Percentiles rank a stretch among this genome's conserved stretches.
phyloP scores from a whole-genome alignment of 2,888 invertebrate species.

The Hybos culiciformis region DNA sequence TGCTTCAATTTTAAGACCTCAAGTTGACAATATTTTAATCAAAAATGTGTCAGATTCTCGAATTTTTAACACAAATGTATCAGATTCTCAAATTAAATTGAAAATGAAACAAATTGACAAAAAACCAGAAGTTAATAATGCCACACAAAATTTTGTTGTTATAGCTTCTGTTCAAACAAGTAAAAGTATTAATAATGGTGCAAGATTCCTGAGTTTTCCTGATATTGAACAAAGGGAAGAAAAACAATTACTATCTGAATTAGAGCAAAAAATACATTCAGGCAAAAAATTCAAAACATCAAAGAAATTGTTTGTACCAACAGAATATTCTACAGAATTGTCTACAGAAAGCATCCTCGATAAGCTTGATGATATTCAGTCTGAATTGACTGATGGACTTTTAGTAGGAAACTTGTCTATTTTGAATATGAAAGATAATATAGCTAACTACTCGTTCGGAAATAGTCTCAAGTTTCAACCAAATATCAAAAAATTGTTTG shows the following conservation, averaged over 20 bases:
- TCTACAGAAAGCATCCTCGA: constrained; percentile 12
- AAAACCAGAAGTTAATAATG: constrained; percentile 29
- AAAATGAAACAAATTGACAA: background rate
- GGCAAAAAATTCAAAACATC: constrained; percentile 5
- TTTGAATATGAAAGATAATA: constrained; percentile 6
- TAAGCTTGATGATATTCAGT: constrained; percentile 23
- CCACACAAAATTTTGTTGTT: constrained; percentile 70
- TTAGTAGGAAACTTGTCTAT: constrained; percentile 5
- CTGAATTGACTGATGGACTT: constrained; percentile 20
- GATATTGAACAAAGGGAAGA: constrained; percentile 63
- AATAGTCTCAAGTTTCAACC: constrained; percentile 10
- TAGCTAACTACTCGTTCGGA: constrained; percentile 16
- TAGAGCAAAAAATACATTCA: constrained; percentile 29
- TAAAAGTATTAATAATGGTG: constrained; percentile 72
- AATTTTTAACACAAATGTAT: background rate
- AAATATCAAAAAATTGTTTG: constrained; percentile 22
- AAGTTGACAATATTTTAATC: background rate
- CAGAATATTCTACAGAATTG: constrained; percentile 21
- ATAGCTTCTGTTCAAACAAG: constrained; percentile 79
- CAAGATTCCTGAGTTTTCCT: constrained; percentile 65
- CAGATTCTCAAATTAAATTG: background rate
- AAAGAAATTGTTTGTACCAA: constrained; percentile 13
- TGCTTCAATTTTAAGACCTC: background rate
- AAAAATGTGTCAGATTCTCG: background rate
- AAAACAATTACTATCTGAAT: constrained; percentile 49